These are phyloP conservation scores for Miniopterus natalensis DNA, from an alignment of 2,113 vertebrate genomes.

Conservation along the genomic window DNA sequence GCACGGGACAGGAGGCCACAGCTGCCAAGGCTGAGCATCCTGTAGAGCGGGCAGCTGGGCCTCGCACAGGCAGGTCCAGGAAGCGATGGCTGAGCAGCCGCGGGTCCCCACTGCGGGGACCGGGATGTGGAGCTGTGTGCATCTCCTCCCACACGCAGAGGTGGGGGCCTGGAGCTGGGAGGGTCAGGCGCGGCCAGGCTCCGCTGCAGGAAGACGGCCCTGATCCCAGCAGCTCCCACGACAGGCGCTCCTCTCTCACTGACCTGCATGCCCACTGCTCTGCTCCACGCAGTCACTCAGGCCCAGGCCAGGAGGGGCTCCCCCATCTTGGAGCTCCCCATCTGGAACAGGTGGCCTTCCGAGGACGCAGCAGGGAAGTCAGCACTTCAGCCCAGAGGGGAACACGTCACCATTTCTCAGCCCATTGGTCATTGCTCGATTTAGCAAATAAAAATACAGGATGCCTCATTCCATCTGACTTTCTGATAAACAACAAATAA, in stretches of 20 bases:
- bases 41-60: neutral
- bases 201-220: neutral
- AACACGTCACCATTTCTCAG: neutral
- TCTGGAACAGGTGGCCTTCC: neutral
- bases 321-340: neutral
- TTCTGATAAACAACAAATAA: neutral
- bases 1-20: neutral
- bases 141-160: fast-evolving
- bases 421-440: too few relatives aligned
- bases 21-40: neutral
- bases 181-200: too few relatives aligned
- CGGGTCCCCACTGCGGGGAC: too few relatives aligned
- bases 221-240: neutral
- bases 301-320: neutral
- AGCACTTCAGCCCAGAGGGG: neutral
- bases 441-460: neutral
- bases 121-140: fast-evolving
- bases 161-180: neutral
- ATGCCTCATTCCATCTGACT: neutral
- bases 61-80: fast-evolving
- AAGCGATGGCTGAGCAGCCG: neutral
- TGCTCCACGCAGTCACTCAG: neutral
- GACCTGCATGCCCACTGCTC: fast-evolving
- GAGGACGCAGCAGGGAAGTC: neutral
- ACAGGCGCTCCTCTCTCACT: neutral